Evolutionary conservation across 2,888 invertebrate species (phyloP).

Genomic region (Dryobotodes eremita): DNA sequence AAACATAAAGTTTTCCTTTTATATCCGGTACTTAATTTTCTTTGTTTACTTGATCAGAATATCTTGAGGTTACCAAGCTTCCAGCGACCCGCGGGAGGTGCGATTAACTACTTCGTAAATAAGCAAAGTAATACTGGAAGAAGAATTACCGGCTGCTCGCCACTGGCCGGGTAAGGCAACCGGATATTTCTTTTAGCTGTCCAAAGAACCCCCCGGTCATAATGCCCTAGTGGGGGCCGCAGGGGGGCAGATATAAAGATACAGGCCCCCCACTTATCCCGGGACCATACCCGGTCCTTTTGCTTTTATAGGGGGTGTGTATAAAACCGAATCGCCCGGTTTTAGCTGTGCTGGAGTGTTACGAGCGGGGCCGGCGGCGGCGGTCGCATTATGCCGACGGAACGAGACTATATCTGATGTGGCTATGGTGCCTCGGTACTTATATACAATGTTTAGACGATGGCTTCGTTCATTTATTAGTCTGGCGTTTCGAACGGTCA

Average conservation of each 20-base stretch:
- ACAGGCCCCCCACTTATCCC: conserved; percentile 90
- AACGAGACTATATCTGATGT: conserved; percentile 86
- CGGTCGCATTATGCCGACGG: conserved; percentile 84
- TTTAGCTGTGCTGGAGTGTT: conserved; percentile 90
- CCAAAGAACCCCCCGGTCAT: conserved; percentile 90
- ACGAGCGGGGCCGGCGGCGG: conserved; percentile 88
- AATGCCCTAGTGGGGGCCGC: conserved; percentile 86
- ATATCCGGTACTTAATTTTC: conserved; percentile 53
- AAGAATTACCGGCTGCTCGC: conserved; percentile 87
- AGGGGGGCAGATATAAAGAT: conserved; percentile 90
- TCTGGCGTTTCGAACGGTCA: conserved; percentile 76
- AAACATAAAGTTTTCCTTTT: conserved; percentile 48
- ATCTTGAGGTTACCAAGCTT: conserved; percentile 71
- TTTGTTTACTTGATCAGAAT: conserved; percentile 64
- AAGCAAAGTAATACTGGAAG: conserved; percentile 87
- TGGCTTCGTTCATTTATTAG: conserved; percentile 82
- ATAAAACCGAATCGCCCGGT: conserved; percentile 91
- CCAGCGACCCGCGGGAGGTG: conserved; percentile 78
- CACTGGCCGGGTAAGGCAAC: conserved; percentile 85
- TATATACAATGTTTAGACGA: conserved; percentile 84
- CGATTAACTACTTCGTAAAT: conserved; percentile 87
- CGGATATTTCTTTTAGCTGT: conserved; percentile 91
- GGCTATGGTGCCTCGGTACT: conserved; percentile 86
- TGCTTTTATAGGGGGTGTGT: conserved; percentile 91
- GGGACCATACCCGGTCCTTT: conserved; percentile 89